Conservation (phyloP, 2,113 vertebrate genomes). For the Xerus inauris region DNA sequence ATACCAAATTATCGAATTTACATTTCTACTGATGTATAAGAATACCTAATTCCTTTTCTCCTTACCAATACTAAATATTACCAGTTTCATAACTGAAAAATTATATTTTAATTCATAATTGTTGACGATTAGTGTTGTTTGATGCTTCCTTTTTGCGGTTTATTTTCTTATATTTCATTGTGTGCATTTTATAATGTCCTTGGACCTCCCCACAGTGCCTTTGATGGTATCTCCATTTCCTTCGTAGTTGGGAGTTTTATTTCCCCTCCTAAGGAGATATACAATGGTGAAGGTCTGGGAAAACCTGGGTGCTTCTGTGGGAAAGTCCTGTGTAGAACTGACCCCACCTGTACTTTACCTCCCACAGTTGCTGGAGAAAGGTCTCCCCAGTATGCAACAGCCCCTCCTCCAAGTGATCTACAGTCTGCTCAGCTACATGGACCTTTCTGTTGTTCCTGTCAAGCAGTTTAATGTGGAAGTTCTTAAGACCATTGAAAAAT, state of each 20-base stretch:
- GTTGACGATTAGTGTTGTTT: not conserved
- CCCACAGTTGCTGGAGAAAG: slow-evolving; percentile 95
- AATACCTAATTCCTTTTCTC: not conserved
- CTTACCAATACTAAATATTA: not conserved
- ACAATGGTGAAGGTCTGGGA: not conserved
- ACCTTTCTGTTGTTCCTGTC: slow-evolving; percentile 94
- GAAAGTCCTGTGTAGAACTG: not conserved
- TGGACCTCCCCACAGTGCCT: not conserved
- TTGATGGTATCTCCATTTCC: not conserved
- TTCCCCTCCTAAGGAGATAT: not conserved
- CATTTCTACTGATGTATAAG: not conserved
- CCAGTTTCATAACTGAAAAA: not conserved
- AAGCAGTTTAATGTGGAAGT: slow-evolving; percentile 98
- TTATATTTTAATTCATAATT: not conserved
- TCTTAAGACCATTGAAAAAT: slow-evolving; percentile 98
- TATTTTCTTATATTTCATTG: not conserved
- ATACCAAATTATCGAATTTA: not conserved
- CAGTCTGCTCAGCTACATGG: slow-evolving; percentile 98
- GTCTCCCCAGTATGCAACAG: slow-evolving; percentile 97
- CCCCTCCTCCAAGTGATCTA: slow-evolving; percentile 98
- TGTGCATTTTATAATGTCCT: not conserved
- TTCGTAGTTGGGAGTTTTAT: not conserved
- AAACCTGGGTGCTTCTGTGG: not conserved
- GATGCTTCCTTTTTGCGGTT: not conserved
- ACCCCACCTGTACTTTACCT: not conserved